phyloP scores from a whole-genome alignment of 1,140 invertebrate species.

The Plectus sambesii region DNA sequence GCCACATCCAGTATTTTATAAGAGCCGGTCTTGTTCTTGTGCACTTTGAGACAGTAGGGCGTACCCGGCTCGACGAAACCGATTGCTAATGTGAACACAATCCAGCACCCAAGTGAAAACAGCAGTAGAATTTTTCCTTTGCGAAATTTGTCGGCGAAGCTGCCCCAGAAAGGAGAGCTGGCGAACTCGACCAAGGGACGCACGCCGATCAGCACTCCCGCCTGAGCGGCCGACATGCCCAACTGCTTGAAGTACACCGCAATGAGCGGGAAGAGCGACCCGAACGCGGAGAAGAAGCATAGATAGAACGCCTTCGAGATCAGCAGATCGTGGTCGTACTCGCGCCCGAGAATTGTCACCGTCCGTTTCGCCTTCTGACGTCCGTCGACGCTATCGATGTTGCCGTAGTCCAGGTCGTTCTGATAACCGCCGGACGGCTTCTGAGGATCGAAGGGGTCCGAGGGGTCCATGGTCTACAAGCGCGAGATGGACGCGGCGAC shows the following conservation, averaged over 20 bases:
- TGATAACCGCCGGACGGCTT: too few relatives aligned
- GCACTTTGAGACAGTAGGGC: constrained; percentile 66
- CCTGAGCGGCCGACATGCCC: constrained; percentile 77
- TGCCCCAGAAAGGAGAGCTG: constrained; percentile 94
- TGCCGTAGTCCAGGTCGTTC: too few relatives aligned
- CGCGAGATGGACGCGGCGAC: too few relatives aligned
- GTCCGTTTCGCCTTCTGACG: constrained; percentile 24
- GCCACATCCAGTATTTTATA: constrained; percentile 33
- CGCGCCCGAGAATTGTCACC: constrained; percentile 31
- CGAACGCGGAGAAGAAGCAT: constrained; percentile 98
- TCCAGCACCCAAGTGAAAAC: constrained; percentile 82
- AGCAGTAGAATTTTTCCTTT: constrained; percentile 66
- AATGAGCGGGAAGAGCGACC: constrained; percentile 90
- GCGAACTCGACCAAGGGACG: constrained; percentile 93
- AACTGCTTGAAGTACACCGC: constrained; percentile 96
- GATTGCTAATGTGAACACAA: constrained; percentile 84
- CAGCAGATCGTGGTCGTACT: constrained; percentile 58
- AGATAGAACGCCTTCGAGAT: constrained; percentile 95
- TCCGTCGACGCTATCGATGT: too few relatives aligned
- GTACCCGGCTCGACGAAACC: constrained; percentile 86
- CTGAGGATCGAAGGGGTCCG: too few relatives aligned
- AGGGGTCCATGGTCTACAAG: too few relatives aligned
- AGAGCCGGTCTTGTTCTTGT: constrained; percentile 56
- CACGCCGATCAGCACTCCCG: constrained; percentile 62
- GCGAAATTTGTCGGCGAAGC: constrained; percentile 63